Conservation (phyloP, 2,797 vertebrate species). For the Xiphophorus birchmanni region DNA sequence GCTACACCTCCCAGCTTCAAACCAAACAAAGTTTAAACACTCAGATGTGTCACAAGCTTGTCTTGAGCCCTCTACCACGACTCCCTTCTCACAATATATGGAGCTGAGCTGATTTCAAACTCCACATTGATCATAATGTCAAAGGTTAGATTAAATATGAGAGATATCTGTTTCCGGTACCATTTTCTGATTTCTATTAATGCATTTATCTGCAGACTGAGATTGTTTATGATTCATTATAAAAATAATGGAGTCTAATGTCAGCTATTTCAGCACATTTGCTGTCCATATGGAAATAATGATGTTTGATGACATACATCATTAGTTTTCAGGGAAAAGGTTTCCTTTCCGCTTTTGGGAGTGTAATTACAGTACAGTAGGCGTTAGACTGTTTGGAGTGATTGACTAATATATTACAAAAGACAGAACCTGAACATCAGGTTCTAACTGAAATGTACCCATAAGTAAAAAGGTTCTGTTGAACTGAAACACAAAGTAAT, state of each 20-base stretch:
- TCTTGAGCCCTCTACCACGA: not conserved
- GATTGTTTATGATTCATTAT: conserved; percentile 6
- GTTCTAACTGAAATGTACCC: not conserved
- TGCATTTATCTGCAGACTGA: not conserved
- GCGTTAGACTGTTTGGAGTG: not conserved
- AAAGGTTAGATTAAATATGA: not conserved
- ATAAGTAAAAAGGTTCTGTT: too few relatives aligned
- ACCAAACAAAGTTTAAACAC: conserved; percentile 12
- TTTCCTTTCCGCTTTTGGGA: not conserved
- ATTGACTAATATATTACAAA: not conserved
- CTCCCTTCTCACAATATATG: not conserved
- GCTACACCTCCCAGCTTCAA: conserved; percentile 20
- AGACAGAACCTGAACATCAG: not conserved
- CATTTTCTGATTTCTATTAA: conserved; percentile 1
- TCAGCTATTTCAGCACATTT: not conserved
- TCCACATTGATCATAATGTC: not conserved
- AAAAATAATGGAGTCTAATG: conserved; percentile 6
- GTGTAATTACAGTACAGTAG: not conserved
- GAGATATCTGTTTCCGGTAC: not conserved
- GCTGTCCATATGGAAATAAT: not conserved
- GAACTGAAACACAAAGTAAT: too few relatives aligned
- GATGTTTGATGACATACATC: not conserved
- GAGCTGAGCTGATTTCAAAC: not conserved
- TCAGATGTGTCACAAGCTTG: not conserved
- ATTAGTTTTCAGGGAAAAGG: not conserved